phyloP scores from a whole-genome alignment of 2,888 invertebrate genomes.

The Sepiola atlantica region DNA sequence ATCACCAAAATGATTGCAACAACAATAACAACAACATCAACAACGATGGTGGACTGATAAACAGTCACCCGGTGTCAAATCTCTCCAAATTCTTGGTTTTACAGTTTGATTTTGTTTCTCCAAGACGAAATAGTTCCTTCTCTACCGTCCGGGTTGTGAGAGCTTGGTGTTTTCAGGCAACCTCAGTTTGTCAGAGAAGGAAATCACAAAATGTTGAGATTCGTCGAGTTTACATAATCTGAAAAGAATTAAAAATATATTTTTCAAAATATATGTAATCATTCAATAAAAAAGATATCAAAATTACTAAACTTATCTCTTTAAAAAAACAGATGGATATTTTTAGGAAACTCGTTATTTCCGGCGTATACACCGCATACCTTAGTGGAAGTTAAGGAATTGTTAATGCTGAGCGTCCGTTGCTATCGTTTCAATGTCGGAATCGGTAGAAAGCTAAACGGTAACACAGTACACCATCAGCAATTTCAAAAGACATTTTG shows the following conservation, averaged over 20 bases:
- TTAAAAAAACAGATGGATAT: too few relatives aligned
- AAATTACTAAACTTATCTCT: too few relatives aligned
- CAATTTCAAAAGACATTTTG: too few relatives aligned
- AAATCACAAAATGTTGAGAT: slow-evolving; percentile 20
- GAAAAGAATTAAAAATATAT: not conserved
- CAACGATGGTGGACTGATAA: not conserved
- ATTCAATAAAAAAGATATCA: too few relatives aligned
- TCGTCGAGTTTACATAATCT: slow-evolving; percentile 32
- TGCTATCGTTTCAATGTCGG: too few relatives aligned
- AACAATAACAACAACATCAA: not conserved
- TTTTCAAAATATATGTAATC: too few relatives aligned
- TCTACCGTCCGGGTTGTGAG: not conserved
- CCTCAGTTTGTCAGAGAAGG: not conserved
- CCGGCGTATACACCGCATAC: too few relatives aligned
- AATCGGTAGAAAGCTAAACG: too few relatives aligned
- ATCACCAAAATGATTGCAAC: not conserved
- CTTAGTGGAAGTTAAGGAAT: too few relatives aligned
- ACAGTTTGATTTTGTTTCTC: not conserved
- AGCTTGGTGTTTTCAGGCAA: not conserved
- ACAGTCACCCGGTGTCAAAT: not conserved
- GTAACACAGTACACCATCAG: too few relatives aligned
- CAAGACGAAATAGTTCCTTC: not conserved
- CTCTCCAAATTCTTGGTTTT: not conserved
- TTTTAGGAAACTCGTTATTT: too few relatives aligned
- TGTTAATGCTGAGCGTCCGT: too few relatives aligned